Evolutionary conservation across 2,888 invertebrate species (phyloP).

Genomic region (Drosophila bunnanda): DNA sequence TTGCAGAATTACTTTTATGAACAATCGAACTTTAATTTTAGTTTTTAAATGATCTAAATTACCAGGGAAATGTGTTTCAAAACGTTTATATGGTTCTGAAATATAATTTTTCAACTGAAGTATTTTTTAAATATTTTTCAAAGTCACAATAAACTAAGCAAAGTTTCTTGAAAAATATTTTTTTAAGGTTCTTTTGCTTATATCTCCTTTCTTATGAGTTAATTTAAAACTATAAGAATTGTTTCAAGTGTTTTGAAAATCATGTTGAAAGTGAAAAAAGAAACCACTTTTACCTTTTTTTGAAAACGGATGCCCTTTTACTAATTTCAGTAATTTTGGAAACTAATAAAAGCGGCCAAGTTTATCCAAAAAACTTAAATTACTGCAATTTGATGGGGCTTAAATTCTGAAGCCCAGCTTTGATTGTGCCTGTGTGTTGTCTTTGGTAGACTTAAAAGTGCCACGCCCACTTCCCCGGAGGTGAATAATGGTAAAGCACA

Average conservation of each 20-base stretch:
- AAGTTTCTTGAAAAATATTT: not conserved
- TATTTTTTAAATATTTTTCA: not conserved
- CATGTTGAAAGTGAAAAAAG: slow-evolving; percentile 21
- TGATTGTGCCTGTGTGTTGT: slow-evolving; percentile 20
- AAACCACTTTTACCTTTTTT: slow-evolving; percentile 12
- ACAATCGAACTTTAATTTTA: slow-evolving; percentile 8
- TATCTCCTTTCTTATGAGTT: not conserved
- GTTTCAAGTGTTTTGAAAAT: not conserved
- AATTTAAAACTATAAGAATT: not conserved
- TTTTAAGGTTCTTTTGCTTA: not conserved
- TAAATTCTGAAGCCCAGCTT: not conserved
- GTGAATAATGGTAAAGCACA: slow-evolving; percentile 31
- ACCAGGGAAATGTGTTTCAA: not conserved
- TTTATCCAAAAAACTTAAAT: slow-evolving; percentile 47
- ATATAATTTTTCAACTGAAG: fast-evolving
- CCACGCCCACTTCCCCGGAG: slow-evolving; percentile 56
- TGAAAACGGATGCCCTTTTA: slow-evolving; percentile 1
- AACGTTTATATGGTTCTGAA: not conserved
- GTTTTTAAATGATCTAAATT: not conserved
- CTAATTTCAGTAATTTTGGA: slow-evolving; percentile 19
- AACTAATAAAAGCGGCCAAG: slow-evolving; percentile 13
- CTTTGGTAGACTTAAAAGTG: slow-evolving; percentile 53
- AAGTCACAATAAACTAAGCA: not conserved
- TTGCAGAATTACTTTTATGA: slow-evolving; percentile 4
- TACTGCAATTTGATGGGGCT: slow-evolving; percentile 63